Conservation (phyloP, 2,888 invertebrate genomes). For the Galerucella calmariensis region DNA sequence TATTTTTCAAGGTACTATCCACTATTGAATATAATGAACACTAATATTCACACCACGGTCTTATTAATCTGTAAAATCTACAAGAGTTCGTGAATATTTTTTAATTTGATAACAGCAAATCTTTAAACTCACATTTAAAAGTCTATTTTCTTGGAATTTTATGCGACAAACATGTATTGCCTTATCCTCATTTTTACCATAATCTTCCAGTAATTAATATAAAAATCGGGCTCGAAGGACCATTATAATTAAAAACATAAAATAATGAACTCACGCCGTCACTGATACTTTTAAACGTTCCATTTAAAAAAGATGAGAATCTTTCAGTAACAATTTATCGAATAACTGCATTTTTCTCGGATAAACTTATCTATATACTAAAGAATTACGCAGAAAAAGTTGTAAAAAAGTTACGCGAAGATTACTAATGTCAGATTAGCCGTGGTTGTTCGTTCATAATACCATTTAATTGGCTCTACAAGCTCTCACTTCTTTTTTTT, state of each 20-base stretch:
- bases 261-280: not conserved
- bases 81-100: too few species aligned
- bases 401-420: slow-evolving; percentile 10
- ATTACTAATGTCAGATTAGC: slow-evolving; percentile 9
- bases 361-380: slow-evolving; percentile 7
- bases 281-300: not conserved
- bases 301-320: not conserved
- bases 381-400: slow-evolving; percentile 13
- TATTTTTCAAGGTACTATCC: too few species aligned
- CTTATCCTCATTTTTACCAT: too few species aligned
- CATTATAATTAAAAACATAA: not conserved
- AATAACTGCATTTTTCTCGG: not conserved
- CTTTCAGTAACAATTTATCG: not conserved
- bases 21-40: too few species aligned
- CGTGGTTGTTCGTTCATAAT: slow-evolving; percentile 9
- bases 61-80: too few species aligned
- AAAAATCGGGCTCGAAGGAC: not conserved
- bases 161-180: too few species aligned
- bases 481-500: slow-evolving; percentile 11
- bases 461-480: slow-evolving; percentile 21
- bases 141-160: too few species aligned
- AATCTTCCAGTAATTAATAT: too few species aligned
- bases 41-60: too few species aligned
- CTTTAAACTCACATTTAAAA: too few species aligned
- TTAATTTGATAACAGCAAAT: too few species aligned